Evolutionary conservation across 2,113 vertebrate genomes (phyloP).

Genomic region (Oncorhynchus kisutch): DNA sequence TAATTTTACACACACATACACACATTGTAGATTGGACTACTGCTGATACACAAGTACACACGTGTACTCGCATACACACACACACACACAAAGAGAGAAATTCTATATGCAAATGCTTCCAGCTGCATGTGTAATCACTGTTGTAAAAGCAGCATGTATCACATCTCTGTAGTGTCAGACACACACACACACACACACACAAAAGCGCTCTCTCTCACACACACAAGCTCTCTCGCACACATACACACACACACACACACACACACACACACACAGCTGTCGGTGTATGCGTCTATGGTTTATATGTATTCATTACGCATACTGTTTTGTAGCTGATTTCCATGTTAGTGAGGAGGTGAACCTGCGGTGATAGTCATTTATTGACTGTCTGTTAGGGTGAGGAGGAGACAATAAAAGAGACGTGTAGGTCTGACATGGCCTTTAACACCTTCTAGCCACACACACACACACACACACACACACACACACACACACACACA

Average conservation of each 20-base stretch:
- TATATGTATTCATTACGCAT: neutral
- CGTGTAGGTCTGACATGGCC: neutral
- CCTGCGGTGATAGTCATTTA: neutral
- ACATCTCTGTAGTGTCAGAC: neutral
- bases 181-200: slow-evolving; percentile 1
- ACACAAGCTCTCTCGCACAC: neutral
- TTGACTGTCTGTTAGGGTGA: neutral
- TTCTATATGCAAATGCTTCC: no score
- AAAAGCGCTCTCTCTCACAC: neutral
- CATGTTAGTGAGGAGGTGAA: neutral
- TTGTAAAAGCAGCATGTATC: no score
- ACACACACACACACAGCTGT: neutral
- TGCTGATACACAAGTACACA: neutral
- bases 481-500: neutral
- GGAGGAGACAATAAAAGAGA: neutral
- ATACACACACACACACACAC: neutral
- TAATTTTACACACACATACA: neutral
- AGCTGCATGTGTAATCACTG: no score
- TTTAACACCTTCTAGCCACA: neutral
- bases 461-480: neutral
- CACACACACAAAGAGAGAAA: no score
- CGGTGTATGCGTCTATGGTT: neutral
- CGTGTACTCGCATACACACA: neutral
- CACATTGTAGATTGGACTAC: no score
- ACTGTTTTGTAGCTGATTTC: neutral